phyloP scores from a whole-genome alignment of 2,797 vertebrate genomes.

The Otolemur crassicaudatus region DNA sequence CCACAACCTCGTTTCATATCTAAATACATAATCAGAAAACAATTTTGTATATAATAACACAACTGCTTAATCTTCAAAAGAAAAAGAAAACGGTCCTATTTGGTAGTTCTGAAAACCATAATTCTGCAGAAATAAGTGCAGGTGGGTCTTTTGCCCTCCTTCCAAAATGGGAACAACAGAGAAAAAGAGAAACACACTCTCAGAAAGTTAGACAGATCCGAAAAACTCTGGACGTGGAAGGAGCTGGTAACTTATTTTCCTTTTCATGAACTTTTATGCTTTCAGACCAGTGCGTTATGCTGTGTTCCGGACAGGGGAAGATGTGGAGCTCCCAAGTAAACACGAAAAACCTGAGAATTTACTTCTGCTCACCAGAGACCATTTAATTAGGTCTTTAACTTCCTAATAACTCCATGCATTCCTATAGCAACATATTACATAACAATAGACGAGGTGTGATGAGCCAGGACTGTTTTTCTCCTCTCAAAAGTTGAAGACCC shows the following conservation, averaged over 20 bases:
- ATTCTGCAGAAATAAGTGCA: background rate
- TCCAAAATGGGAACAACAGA: background rate
- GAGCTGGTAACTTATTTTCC: background rate
- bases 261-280: background rate
- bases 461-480: background rate
- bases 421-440: background rate
- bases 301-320: background rate
- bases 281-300: background rate
- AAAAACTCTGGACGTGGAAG: background rate
- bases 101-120: constrained; percentile 28
- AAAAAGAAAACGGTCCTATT: background rate
- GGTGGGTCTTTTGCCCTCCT: background rate
- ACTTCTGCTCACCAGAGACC: background rate
- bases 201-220: constrained; percentile 10
- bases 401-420: background rate
- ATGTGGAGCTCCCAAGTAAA: background rate
- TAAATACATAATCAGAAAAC: background rate
- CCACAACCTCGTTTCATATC: background rate
- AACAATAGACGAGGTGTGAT: background rate
- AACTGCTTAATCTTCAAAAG: background rate
- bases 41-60: background rate
- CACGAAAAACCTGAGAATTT: background rate
- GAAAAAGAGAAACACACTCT: background rate
- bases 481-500: background rate
- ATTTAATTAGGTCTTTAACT: background rate